Evolutionary conservation across 2,797 vertebrate genomes (phyloP), one percentile per base, ranked within the genome.

Genomic region (Podarcis siculus): DNA sequence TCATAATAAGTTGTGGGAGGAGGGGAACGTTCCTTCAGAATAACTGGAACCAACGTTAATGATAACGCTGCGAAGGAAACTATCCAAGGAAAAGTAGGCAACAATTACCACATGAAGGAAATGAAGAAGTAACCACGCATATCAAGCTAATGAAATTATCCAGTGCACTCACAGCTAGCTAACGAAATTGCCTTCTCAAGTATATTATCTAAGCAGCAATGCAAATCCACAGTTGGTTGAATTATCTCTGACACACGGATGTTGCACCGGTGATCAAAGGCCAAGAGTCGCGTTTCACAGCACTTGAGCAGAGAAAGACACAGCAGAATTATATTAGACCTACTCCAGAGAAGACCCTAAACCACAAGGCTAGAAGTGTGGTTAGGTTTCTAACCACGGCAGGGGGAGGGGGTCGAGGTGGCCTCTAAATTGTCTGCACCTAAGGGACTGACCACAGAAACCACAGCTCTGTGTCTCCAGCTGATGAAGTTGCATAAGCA

Each of bases 141-240:
- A 81, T 79, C 82, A 81, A 61, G 79, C 85, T 93, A 93, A 91
- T 75, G 64, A 87, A 92, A 93, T 92, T 79, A 91, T 80, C 87
- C 87, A 86, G 71, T 73, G 88, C 73, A 87, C 81, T 82, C 89
- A 85, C 82, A 89, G 32, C 86, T 66, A 87, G 87, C 78, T 94
- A 91, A 94, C 91, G 92, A 93, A 94, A 93, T 90, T 82, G 72
- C 77, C 89, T 90, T 49, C 75, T 94, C 91, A 81, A 90, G 94
- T 90, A 76, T 32, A 86, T 92, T 91, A 86, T 45, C 79, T 77
- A 82, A 91, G 85, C 84, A 83, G 88, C 79, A 82, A 83, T 81
- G 64, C 83, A 77, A 80, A 72, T 83, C 82, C 89, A 83, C 23
- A 32, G 32, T 5, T n/a, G 35, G 3, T 49, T 2, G 0, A 64